Percentiles rank a stretch among this genome's conserved stretches.
These are phyloP conservation scores for Aleiodes testaceus DNA, from an alignment of 2,888 invertebrate species.

Conservation along the genomic window DNA sequence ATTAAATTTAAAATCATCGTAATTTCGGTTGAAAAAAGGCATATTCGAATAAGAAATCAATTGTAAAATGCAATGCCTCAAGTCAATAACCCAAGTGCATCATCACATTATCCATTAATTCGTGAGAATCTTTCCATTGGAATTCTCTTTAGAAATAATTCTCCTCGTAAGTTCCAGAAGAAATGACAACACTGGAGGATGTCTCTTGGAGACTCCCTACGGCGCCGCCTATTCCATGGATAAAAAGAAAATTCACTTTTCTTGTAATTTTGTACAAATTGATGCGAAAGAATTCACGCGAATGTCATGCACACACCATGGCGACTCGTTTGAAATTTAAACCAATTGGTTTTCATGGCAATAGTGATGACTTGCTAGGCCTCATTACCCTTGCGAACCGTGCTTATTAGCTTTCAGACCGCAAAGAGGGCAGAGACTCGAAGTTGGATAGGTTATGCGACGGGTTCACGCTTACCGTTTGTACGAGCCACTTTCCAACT, in stretches of 20 bases:
- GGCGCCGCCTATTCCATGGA: neutral
- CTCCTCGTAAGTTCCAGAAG: constrained; percentile 33
- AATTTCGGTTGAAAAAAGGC: too few relatives aligned
- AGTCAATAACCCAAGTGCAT: constrained; percentile 11
- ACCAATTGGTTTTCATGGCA: constrained; percentile 17
- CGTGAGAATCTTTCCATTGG: constrained; percentile 29
- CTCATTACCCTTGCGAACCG: constrained; percentile 67
- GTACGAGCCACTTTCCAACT: neutral
- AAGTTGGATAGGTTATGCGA: constrained; percentile 38
- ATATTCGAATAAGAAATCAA: neutral
- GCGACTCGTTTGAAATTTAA: constrained; percentile 38
- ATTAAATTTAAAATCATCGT: neutral
- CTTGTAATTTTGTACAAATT: constrained; percentile 22
- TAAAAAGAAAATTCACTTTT: constrained; percentile 24
- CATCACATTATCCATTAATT: constrained; percentile 21
- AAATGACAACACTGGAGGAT: constrained; percentile 36
- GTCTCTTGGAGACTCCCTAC: constrained; percentile 14
- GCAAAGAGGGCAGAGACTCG: constrained; percentile 64
- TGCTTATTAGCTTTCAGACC: constrained; percentile 68
- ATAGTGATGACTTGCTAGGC: constrained; percentile 53
- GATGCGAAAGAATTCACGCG: constrained; percentile 38
- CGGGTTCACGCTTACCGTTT: constrained; percentile 28
- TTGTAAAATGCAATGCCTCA: too few relatives aligned
- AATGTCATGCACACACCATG: constrained; percentile 36
- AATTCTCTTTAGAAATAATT: constrained; percentile 30